Evolutionary conservation across 2,797 vertebrate genomes (phyloP).

Genomic region (Furcifer pardalis): DNA sequence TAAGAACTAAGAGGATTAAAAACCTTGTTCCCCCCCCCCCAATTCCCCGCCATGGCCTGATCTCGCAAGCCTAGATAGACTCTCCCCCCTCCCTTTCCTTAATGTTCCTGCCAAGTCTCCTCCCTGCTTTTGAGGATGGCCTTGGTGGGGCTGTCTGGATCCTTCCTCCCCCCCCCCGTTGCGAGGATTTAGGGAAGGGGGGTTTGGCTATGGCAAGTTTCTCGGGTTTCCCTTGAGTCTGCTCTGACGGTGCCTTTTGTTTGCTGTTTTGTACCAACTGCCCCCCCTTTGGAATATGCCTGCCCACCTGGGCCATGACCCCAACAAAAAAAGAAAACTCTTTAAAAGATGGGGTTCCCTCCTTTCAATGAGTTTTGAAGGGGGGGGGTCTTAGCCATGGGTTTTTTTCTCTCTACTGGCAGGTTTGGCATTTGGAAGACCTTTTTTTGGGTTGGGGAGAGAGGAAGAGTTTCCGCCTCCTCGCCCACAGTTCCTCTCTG

Average conservation of each 20-base stretch:
- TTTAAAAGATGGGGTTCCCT: too few species aligned
- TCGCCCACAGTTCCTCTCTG: neutral
- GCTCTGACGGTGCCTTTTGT: neutral
- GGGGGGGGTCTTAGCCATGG: neutral
- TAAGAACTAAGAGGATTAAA: too few species aligned
- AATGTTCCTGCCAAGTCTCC: fast-evolving
- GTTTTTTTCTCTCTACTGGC: too few species aligned
- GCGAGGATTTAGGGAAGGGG: neutral
- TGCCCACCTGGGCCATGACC: neutral
- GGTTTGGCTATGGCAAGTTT: neutral
- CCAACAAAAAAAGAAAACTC: neutral
- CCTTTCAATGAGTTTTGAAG: neutral
- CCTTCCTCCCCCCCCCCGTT: conserved; percentile 37
- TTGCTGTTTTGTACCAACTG: neutral
- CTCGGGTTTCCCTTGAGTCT: neutral
- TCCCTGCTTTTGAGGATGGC: neutral
- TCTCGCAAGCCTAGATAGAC: neutral
- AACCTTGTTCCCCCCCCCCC: neutral
- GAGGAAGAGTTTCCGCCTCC: neutral
- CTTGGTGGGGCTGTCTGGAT: neutral
- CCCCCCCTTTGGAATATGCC: too few species aligned
- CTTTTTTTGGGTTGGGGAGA: too few species aligned
- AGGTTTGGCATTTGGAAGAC: neutral
- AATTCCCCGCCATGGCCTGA: too few species aligned
- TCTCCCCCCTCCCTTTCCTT: neutral